Percentiles rank a stretch among this genome's conserved stretches.
Conservation (phyloP, 2,113 vertebrate genomes). For the Potamarius usumacintae region DNA sequence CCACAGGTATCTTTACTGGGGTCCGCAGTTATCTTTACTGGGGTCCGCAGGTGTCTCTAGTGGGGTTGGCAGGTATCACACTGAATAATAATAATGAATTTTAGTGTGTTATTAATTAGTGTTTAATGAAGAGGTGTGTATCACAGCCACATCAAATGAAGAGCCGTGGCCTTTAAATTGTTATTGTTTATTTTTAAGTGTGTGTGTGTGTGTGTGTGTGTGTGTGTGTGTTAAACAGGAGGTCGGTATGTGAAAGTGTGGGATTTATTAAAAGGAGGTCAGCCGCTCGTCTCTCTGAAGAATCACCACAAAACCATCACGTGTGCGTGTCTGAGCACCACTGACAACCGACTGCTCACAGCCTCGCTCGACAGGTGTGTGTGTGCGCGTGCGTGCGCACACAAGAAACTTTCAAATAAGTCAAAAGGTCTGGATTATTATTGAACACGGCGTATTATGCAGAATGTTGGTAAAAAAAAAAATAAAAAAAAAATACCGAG, state of each 20-base stretch:
- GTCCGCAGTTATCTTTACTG: too few species aligned
- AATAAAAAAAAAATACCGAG: too few species aligned
- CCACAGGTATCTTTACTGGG: slow-evolving; percentile 63
- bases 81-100: not conserved
- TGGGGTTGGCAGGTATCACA: too few species aligned
- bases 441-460: too few species aligned
- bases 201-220: not conserved
- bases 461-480: too few species aligned
- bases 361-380: slow-evolving; percentile 90
- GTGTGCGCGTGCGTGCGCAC: slow-evolving; percentile 8
- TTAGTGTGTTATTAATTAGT: not conserved
- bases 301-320: slow-evolving; percentile 99
- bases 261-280: slow-evolving; percentile 93
- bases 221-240: slow-evolving; percentile 70
- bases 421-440: not conserved
- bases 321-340: slow-evolving; percentile 85
- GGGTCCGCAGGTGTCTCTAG: too few species aligned
- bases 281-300: slow-evolving; percentile 88
- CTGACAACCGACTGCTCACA: slow-evolving; percentile 88
- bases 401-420: not conserved
- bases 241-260: slow-evolving; percentile 94
- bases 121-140: not conserved
- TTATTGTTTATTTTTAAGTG: not conserved
- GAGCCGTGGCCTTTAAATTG: not conserved
- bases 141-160: not conserved